phyloP scores from a whole-genome alignment of 1,140 invertebrate species.

The Drosophila grimshawi region DNA sequence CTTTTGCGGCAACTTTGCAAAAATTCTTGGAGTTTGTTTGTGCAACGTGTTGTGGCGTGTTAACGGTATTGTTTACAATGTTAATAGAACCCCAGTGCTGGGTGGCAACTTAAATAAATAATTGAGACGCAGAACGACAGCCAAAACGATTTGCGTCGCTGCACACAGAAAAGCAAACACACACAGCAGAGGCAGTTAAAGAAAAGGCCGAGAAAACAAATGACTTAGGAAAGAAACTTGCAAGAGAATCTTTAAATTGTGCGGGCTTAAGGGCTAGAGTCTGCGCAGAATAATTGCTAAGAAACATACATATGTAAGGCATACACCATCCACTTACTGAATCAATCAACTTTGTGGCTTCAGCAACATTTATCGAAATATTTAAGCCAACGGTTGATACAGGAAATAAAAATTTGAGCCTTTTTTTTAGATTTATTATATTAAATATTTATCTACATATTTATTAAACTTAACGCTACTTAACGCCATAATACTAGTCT shows the following conservation, averaged over 20 bases:
- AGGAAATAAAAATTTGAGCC: no score
- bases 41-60: constrained; percentile 65
- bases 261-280: constrained; percentile 5
- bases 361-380: no score
- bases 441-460: background rate
- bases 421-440: background rate
- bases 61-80: constrained; percentile 80
- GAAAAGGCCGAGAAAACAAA: constrained; percentile 53
- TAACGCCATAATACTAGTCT: background rate
- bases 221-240: constrained; percentile 76
- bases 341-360: background rate
- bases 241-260: constrained; percentile 20
- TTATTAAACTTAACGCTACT: background rate
- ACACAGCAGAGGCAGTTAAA: constrained; percentile 6
- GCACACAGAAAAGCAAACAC: constrained; percentile 21
- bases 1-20: constrained; percentile 38
- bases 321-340: background rate
- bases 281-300: constrained; percentile 17
- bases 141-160: constrained; percentile 59
- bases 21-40: constrained; percentile 36
- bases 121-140: constrained; percentile 54
- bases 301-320: constrained; percentile 1
- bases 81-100: constrained; percentile 70
- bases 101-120: constrained; percentile 75
- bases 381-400: no score